Evolutionary conservation across 2,888 invertebrate species (phyloP).

Genomic region (Chalcosyrphus nemorum): DNA sequence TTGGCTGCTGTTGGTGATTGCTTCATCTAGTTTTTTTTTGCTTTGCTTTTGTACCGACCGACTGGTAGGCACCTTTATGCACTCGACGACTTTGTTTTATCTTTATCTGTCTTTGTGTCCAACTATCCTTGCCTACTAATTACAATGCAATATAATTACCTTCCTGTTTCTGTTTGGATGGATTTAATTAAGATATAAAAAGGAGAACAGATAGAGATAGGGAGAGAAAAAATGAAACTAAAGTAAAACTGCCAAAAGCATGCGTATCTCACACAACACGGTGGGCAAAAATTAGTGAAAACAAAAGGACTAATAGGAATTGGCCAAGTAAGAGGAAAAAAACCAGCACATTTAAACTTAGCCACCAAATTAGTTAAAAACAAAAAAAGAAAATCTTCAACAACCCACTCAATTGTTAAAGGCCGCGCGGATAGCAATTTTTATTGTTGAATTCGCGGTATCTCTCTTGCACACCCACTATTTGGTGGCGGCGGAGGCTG

Average conservation of each 20-base stretch:
- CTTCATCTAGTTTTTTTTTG: slow-evolving; percentile 43
- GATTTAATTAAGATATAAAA: slow-evolving; percentile 69
- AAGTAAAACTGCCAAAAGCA: slow-evolving; percentile 54
- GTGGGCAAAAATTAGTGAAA: slow-evolving; percentile 17
- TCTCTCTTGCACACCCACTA: not conserved
- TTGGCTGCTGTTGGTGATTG: slow-evolving; percentile 60
- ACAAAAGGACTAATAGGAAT: slow-evolving; percentile 10
- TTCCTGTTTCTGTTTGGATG: slow-evolving; percentile 63
- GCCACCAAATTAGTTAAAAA: slow-evolving; percentile 60
- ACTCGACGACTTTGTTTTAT: slow-evolving; percentile 32
- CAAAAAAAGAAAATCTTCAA: not conserved
- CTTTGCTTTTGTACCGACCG: slow-evolving; percentile 4
- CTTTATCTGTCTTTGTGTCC: slow-evolving; percentile 41
- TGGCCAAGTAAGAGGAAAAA: slow-evolving; percentile 31
- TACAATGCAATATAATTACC: slow-evolving; percentile 63
- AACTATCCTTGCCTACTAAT: slow-evolving; percentile 70
- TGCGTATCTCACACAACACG: slow-evolving; percentile 30
- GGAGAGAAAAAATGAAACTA: not conserved
- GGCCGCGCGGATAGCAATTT: slow-evolving; percentile 36
- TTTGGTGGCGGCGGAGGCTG: not conserved
- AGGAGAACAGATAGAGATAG: not conserved
- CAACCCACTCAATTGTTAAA: slow-evolving; percentile 35
- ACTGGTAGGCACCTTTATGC: slow-evolving; percentile 25
- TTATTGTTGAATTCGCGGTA: slow-evolving; percentile 11
- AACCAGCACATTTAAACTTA: slow-evolving; percentile 48